These are phyloP conservation scores for Callionymus lyra DNA, from an alignment of 2,113 vertebrate genomes.

Conservation along the genomic window DNA sequence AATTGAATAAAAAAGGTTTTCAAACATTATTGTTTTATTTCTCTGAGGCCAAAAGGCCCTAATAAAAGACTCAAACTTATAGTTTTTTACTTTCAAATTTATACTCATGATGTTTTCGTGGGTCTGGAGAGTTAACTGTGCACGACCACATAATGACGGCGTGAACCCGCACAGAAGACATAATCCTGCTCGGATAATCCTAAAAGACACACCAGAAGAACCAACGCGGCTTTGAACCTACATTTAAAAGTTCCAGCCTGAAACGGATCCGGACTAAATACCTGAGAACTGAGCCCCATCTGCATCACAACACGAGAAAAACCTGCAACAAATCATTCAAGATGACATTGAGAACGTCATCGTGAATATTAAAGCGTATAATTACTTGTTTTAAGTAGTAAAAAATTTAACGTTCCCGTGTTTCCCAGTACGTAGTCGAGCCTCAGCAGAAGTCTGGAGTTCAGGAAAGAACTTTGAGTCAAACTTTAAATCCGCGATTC, in stretches of 20 bases:
- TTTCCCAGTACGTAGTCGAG: slow-evolving; percentile 18
- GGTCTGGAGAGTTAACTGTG: too few relatives aligned
- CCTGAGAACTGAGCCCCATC: too few relatives aligned
- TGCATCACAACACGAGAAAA: slow-evolving; percentile 17
- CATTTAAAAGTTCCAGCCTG: slow-evolving; percentile 15
- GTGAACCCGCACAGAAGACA: slow-evolving; percentile 1
- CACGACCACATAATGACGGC: not conserved
- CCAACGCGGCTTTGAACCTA: slow-evolving; percentile 7
- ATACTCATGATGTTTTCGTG: too few relatives aligned
- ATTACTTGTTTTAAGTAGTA: slow-evolving; percentile 19
- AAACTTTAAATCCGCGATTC: too few relatives aligned
- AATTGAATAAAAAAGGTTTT: too few relatives aligned
- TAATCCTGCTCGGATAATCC: slow-evolving; percentile 5
- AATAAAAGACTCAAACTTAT: not conserved
- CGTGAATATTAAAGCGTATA: slow-evolving; percentile 23
- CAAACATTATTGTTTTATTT: too few relatives aligned
- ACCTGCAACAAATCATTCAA: slow-evolving; percentile 14
- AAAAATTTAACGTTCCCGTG: slow-evolving; percentile 17
- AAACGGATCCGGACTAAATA: slow-evolving; percentile 7
- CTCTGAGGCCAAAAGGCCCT: too few relatives aligned
- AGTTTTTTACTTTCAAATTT: not conserved
- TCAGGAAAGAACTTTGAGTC: too few relatives aligned
- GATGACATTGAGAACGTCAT: slow-evolving; percentile 20
- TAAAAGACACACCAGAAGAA: too few relatives aligned
- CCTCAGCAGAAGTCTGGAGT: slow-evolving; percentile 6